Evolutionary conservation across 2,888 invertebrate species (phyloP).

Genomic region (Orthosia gracilis): DNA sequence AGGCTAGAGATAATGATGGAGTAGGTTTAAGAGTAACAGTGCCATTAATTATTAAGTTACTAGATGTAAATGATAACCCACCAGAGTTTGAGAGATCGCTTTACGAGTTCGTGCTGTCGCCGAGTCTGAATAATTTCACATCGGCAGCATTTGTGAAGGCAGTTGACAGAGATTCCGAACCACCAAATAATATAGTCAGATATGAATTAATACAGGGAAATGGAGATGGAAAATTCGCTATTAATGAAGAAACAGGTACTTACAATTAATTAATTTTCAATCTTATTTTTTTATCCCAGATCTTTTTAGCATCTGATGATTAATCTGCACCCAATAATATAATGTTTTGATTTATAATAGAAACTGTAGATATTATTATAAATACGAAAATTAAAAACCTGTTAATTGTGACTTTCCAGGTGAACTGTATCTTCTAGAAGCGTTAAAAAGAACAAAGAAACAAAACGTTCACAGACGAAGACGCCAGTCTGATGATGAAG

Average conservation of each 20-base stretch:
- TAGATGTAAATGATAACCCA: conserved; percentile 96
- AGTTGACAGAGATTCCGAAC: conserved; percentile 95
- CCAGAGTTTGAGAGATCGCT: conserved; percentile 95
- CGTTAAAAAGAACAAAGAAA: conserved; percentile 85
- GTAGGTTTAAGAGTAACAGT: conserved; percentile 94
- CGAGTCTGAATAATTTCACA: conserved; percentile 94
- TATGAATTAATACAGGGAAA: conserved; percentile 96
- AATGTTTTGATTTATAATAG: no score
- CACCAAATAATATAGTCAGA: conserved; percentile 96
- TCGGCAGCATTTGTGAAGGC: conserved; percentile 96
- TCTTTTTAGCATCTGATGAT: no score
- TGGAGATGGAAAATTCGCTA: conserved; percentile 93
- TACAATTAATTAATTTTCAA: neutral
- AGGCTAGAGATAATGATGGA: conserved; percentile 97
- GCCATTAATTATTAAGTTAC: conserved; percentile 94
- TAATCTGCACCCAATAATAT: no score
- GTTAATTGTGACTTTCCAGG: conserved; percentile 79
- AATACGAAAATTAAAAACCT: neutral
- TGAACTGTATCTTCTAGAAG: conserved; percentile 92
- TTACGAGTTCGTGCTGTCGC: conserved; percentile 95
- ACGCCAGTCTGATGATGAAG: conserved; percentile 85
- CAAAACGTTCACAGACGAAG: conserved; percentile 86
- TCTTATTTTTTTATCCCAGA: no score
- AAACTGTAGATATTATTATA: neutral
- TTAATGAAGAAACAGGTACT: conserved; percentile 94